Evolutionary conservation across 2,888 invertebrate genomes (phyloP).

Genomic region (Erebia aethiops): DNA sequence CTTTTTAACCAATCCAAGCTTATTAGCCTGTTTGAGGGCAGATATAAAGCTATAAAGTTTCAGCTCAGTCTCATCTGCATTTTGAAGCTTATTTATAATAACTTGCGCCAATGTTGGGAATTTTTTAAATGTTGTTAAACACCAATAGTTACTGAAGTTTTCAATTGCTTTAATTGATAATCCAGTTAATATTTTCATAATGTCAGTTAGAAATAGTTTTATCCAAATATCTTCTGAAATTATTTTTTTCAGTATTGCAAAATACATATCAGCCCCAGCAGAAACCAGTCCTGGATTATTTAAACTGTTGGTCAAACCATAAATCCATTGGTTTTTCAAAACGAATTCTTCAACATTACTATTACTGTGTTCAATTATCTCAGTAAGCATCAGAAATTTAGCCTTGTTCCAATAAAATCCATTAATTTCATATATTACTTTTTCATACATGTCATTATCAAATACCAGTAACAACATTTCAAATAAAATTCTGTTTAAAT

Average conservation of each 20-base stretch:
- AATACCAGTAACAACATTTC: slow-evolving; percentile 58
- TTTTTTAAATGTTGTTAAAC: slow-evolving; percentile 71
- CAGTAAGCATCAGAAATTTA: slow-evolving; percentile 82
- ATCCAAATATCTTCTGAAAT: slow-evolving; percentile 70
- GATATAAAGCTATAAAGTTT: slow-evolving; percentile 58
- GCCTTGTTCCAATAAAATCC: slow-evolving; percentile 83
- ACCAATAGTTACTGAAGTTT: slow-evolving; percentile 79
- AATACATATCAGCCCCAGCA: slow-evolving; percentile 84
- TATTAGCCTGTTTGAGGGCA: slow-evolving; percentile 68
- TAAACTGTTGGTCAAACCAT: slow-evolving; percentile 69
- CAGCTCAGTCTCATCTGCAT: slow-evolving; percentile 46
- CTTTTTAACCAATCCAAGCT: slow-evolving; percentile 58
- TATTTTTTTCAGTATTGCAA: slow-evolving; percentile 69
- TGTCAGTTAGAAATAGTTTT: slow-evolving; percentile 58
- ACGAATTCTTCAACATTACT: slow-evolving; percentile 44
- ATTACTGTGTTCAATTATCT: slow-evolving; percentile 65
- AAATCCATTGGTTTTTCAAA: slow-evolving; percentile 53
- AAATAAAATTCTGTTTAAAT: slow-evolving; percentile 78
- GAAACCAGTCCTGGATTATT: slow-evolving; percentile 81
- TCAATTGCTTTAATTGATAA: slow-evolving; percentile 60
- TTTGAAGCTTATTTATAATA: slow-evolving; percentile 54
- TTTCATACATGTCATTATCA: slow-evolving; percentile 50
- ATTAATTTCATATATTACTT: slow-evolving; percentile 60
- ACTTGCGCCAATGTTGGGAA: slow-evolving; percentile 58
- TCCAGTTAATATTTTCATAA: slow-evolving; percentile 56